Evolutionary conservation across 2,113 vertebrate species (phyloP).

Genomic region (Lota lota): DNA sequence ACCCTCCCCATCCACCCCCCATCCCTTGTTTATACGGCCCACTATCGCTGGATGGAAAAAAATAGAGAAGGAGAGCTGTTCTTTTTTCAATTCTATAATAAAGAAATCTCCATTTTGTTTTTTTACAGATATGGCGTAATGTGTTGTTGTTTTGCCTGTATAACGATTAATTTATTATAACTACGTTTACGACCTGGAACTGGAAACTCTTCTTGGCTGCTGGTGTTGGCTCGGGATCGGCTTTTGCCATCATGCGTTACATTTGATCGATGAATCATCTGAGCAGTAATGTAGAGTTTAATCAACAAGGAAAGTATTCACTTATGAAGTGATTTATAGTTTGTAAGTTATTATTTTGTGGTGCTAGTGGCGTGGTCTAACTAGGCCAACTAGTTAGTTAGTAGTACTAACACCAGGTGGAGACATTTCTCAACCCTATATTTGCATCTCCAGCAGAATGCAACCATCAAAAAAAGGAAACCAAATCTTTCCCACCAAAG

Average conservation of each 20-base stretch:
- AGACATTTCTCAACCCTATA: slow-evolving; percentile 56
- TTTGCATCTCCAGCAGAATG: slow-evolving; percentile 31
- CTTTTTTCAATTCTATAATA: slow-evolving; percentile 29
- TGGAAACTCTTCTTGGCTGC: no score
- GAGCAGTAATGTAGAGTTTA: background rate
- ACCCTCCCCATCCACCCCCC: slow-evolving; percentile 7
- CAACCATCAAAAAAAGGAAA: slow-evolving; percentile 27
- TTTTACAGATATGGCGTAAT: slow-evolving; percentile 8
- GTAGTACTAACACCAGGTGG: slow-evolving; percentile 59
- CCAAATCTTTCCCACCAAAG: no score
- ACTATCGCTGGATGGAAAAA: slow-evolving; percentile 1
- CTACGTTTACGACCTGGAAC: no score
- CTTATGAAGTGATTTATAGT: background rate
- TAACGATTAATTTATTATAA: background rate
- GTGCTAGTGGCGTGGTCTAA: background rate
- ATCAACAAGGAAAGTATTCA: background rate
- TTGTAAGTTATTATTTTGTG: background rate
- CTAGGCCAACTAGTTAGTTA: slow-evolving; percentile 14
- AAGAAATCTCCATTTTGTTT: slow-evolving; percentile 30
- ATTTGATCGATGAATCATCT: no score
- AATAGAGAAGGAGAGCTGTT: slow-evolving; percentile 1
- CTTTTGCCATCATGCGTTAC: no score
- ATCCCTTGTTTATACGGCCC: slow-evolving; percentile 2
- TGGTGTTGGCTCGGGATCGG: no score
- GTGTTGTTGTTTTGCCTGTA: slow-evolving; percentile 14